Conservation (phyloP, 2,888 invertebrate species). For the Chrysina gloriosa region DNA sequence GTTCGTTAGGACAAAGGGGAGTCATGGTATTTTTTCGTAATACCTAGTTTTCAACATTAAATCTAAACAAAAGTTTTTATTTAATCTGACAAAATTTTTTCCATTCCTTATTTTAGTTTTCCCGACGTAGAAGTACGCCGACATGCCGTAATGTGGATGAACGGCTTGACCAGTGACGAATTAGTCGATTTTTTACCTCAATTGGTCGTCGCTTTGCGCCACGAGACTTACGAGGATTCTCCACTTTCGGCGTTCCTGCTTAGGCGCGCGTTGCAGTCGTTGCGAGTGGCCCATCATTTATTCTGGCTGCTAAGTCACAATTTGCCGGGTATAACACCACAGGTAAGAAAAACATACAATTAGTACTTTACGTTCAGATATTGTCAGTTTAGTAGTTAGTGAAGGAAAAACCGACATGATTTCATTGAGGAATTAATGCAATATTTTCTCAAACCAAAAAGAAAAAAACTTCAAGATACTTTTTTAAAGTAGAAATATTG, state of each 20-base stretch:
- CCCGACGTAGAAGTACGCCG: conserved; percentile 90
- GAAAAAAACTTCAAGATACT: no score
- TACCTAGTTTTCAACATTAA: no score
- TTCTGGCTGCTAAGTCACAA: conserved; percentile 94
- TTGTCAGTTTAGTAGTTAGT: no score
- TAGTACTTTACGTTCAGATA: no score
- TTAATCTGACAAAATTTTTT: neutral
- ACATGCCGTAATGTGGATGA: conserved; percentile 86
- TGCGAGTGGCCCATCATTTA: conserved; percentile 92
- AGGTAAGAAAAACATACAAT: no score
- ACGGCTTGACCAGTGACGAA: conserved; percentile 85
- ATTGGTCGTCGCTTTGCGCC: conserved; percentile 89
- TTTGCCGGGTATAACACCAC: conserved; percentile 82
- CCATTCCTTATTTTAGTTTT: conserved; percentile 72
- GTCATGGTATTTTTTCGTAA: no score
- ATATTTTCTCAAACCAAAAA: no score
- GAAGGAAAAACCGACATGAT: no score
- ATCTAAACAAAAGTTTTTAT: neutral
- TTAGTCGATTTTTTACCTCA: conserved; percentile 94
- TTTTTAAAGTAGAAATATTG: no score
- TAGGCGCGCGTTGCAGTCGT: conserved; percentile 85
- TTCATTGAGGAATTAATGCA: no score
- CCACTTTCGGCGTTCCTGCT: conserved; percentile 85
- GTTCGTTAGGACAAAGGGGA: no score
- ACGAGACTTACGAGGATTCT: conserved; percentile 92